Percentiles rank a stretch among this genome's conserved stretches.
Conservation (phyloP, 2,113 vertebrate species). For the Bothrops jararaca region DNA sequence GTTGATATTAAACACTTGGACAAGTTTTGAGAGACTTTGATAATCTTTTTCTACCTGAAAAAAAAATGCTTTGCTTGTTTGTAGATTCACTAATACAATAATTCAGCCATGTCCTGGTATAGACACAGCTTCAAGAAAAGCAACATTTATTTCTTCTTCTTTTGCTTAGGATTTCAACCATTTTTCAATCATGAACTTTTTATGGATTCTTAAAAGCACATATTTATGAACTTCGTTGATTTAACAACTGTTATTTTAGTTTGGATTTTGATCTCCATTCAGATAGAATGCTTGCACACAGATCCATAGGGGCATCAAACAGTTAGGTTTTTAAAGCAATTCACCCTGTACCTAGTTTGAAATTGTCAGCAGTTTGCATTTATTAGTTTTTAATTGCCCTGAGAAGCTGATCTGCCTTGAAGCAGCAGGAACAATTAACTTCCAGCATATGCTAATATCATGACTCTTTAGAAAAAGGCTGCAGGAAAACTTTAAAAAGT, state of each 20-base stretch:
- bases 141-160: not conserved
- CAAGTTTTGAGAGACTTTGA: not conserved
- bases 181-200: not conserved
- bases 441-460: constrained; percentile 35
- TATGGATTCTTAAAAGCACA: not conserved
- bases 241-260: not conserved
- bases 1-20: not conserved
- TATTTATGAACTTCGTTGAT: not conserved
- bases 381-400: constrained; percentile 35
- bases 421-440: constrained; percentile 46
- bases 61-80: not conserved
- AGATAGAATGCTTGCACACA: not conserved
- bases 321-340: not conserved
- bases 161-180: not conserved
- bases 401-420: constrained; percentile 39
- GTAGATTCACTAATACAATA: not conserved
- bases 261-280: no score
- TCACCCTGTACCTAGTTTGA: not conserved
- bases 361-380: constrained; percentile 21
- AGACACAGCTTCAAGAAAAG: not conserved
- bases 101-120: not conserved
- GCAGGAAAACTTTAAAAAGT: constrained; percentile 23
- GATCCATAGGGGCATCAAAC: not conserved
- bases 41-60: not conserved
- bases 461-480: constrained; percentile 30